These are phyloP conservation scores for Coregonus sp. DNA, from an alignment of 2,797 vertebrate species.

Conservation along the genomic window DNA sequence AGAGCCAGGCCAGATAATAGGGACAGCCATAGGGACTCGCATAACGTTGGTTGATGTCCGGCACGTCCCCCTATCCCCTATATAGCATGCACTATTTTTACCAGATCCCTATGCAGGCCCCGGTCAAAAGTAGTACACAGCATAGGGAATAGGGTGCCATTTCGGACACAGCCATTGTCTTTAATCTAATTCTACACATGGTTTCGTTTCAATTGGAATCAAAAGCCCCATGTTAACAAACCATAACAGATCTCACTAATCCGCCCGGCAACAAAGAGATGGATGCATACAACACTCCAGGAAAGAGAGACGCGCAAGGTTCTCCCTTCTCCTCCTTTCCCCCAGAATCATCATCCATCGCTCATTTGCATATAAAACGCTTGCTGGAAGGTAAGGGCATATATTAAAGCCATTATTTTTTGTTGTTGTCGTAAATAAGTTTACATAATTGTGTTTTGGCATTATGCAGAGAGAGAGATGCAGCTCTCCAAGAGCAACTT, in stretches of 20 bases:
- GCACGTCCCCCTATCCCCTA: conserved; percentile 62
- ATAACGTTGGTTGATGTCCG: conserved; percentile 67
- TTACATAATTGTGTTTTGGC: conserved; percentile 77
- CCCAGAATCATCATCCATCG: conserved; percentile 67
- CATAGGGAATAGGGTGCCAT: not conserved
- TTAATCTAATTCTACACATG: conserved; percentile 84
- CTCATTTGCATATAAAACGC: conserved; percentile 81
- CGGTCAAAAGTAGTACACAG: not conserved
- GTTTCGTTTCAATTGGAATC: conserved; percentile 80
- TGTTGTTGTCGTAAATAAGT: conserved; percentile 73
- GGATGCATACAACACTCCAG: conserved; percentile 71
- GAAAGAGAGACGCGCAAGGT: not conserved
- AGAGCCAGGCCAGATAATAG: conserved; percentile 63
- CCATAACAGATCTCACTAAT: conserved; percentile 81
- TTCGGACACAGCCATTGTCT: conserved; percentile 54
- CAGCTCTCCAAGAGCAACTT: conserved; percentile 69
- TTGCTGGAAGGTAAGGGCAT: conserved; percentile 80
- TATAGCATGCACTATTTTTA: conserved; percentile 65
- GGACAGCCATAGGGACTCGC: conserved; percentile 53
- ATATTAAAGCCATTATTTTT: conserved; percentile 80
- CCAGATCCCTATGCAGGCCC: not conserved
- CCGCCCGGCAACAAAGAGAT: conserved; percentile 77
- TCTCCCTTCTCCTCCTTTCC: conserved; percentile 48
- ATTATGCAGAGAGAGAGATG: conserved; percentile 63
- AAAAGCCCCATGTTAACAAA: conserved; percentile 82